Percentiles rank a stretch among this genome's conserved stretches.
Evolutionary conservation across 2,888 invertebrate genomes (phyloP).

Genomic region (Ceramica pisi): DNA sequence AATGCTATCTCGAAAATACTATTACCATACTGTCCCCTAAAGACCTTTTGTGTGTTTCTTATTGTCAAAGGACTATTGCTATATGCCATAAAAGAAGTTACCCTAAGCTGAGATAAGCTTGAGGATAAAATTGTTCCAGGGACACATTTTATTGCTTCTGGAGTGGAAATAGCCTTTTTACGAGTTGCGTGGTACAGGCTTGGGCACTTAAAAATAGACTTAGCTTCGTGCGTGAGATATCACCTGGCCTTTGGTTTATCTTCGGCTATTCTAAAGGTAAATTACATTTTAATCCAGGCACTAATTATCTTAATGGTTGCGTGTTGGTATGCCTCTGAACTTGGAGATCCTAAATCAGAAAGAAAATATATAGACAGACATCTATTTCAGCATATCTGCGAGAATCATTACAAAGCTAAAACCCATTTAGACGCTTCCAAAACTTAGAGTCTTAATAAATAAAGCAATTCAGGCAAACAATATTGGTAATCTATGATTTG

Average conservation of each 20-base stretch:
- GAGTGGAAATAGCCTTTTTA: constrained; percentile 78
- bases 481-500: constrained; percentile 31
- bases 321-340: neutral
- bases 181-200: constrained; percentile 72
- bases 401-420: neutral
- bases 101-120: constrained; percentile 73
- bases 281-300: constrained; percentile 32
- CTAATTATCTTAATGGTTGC: constrained; percentile 12
- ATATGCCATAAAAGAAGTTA: constrained; percentile 68
- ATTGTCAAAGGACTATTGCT: constrained; percentile 71
- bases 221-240: constrained; percentile 50
- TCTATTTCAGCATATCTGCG: neutral
- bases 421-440: neutral
- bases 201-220: constrained; percentile 69
- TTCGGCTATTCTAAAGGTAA: constrained; percentile 16
- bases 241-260: constrained; percentile 32
- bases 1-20: constrained; percentile 64
- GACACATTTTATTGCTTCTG: constrained; percentile 77
- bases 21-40: constrained; percentile 66
- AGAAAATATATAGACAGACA: neutral
- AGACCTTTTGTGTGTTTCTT: constrained; percentile 71
- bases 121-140: constrained; percentile 73
- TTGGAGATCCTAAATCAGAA: neutral
- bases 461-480: constrained; percentile 4
- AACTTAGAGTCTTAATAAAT: constrained; percentile 20